Evolutionary conservation across 2,888 invertebrate genomes (phyloP).

Genomic region (Phyto melanocephala): DNA sequence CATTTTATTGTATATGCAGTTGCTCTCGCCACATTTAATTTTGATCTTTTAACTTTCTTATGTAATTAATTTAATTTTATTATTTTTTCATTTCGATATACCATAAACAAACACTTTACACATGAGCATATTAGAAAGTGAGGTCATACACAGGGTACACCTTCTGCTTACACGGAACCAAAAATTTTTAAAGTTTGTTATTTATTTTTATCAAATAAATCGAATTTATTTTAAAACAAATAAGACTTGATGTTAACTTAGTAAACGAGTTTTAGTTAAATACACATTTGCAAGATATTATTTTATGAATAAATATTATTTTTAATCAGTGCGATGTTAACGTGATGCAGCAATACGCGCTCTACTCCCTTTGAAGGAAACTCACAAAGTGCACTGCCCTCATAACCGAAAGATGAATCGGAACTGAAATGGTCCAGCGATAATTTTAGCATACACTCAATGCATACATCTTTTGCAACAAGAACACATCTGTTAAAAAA

Average conservation of each 20-base stretch:
- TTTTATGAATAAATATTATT: background rate
- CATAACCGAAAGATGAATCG: slow-evolving; percentile 74
- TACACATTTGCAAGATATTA: background rate
- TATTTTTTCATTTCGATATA: too few species aligned
- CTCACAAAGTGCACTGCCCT: slow-evolving; percentile 76
- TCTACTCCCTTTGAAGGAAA: slow-evolving; percentile 72
- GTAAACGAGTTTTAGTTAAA: too few species aligned
- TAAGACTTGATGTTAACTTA: background rate
- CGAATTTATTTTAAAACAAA: background rate
- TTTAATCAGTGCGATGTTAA: background rate
- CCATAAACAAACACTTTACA: background rate
- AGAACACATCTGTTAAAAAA: slow-evolving; percentile 26
- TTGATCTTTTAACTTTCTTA: background rate
- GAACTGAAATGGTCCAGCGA: slow-evolving; percentile 69
- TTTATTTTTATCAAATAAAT: background rate
- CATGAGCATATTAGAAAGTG: background rate
- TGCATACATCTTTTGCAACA: slow-evolving; percentile 37
- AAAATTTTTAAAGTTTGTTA: background rate
- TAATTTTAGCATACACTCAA: slow-evolving; percentile 47
- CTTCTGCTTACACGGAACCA: background rate
- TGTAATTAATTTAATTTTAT: too few species aligned
- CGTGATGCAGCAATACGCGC: slow-evolving; percentile 30
- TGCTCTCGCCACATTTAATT: background rate
- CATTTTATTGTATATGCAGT: too few species aligned
- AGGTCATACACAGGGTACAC: slow-evolving; percentile 20